Evolutionary conservation across 2,888 invertebrate genomes (phyloP), one percentile per base, ranked within the genome.

Genomic region (Morpho deidamia): DNA sequence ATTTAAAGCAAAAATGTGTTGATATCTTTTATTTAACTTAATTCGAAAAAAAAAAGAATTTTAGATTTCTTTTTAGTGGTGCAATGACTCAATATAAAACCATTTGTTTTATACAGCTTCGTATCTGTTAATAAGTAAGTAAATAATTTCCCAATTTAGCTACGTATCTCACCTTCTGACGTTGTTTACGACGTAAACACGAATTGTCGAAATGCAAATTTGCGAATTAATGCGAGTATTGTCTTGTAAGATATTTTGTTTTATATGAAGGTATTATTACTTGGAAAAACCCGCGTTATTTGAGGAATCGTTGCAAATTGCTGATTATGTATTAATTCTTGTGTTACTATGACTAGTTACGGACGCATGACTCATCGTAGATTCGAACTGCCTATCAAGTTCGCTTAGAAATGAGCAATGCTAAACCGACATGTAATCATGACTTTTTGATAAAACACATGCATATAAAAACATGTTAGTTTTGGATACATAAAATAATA

Each of bases 31-130:
- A 23, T 5, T 23, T 5, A 5, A 23, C 23, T 23, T 23, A 3
- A 32, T 33, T 43, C 32, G 14, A 7, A 11, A n/a, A 39, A 38
- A 50, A 51, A 42, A 14, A 11, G 51, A n/a, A n/a, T n/a, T n/a
- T 44, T 38, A 33, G 34, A n/a, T 51, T 44, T 44, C 32, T 10
- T 44, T 12, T 33, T 39, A 39, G 34, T 33, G 12, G 32, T 11
- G 12, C 12, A 43, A 49, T 51, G 51, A 45, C 35, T 45, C 45
- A 49, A 53, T 43, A 43, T 11, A 48, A 44, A 48, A 44, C 14
- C 33, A 35, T 10, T 40, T 40, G 33, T 40, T 40, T 48, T 46
- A 46, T 46, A 46, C 32, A 11, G 23, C 40, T 40, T n/a, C n/a
- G 39, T 51, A 44, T 51, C 51, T 51, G 44, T 39, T 32, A 10